phyloP scores from a whole-genome alignment of 1,140 invertebrate species.

The Delia radicum region DNA sequence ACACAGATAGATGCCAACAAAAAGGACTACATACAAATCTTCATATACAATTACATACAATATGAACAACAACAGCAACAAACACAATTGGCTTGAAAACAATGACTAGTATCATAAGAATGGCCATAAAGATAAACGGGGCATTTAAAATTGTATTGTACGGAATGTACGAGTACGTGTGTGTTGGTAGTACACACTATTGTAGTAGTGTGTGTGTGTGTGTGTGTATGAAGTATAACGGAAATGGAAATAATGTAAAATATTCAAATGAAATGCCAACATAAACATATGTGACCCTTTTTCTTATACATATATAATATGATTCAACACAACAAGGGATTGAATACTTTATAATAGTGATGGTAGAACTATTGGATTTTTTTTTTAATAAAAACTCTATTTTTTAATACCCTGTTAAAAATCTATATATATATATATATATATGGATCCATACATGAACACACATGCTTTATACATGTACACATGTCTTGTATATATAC shows the following conservation, averaged over 20 bases:
- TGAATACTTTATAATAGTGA: too few species aligned
- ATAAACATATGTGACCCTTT: neutral
- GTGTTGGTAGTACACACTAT: neutral
- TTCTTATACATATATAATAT: too few species aligned
- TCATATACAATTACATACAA: neutral
- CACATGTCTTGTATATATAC: too few species aligned
- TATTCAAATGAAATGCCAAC: neutral
- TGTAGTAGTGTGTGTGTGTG: neutral
- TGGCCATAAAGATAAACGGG: neutral
- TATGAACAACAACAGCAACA: neutral
- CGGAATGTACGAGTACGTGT: neutral
- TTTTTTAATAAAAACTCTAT: too few species aligned
- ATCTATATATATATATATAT: too few species aligned
- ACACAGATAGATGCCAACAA: neutral
- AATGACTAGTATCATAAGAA: neutral
- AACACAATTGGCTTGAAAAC: neutral
- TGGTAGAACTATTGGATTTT: too few species aligned
- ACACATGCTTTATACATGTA: too few species aligned
- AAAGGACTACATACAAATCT: neutral
- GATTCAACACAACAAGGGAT: too few species aligned
- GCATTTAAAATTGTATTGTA: neutral
- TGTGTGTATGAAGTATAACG: neutral
- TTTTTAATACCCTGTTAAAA: too few species aligned
- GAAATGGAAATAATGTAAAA: neutral
- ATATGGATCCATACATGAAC: too few species aligned